Evolutionary conservation across 2,113 vertebrate genomes (phyloP).

Genomic region (Azemiops feae): DNA sequence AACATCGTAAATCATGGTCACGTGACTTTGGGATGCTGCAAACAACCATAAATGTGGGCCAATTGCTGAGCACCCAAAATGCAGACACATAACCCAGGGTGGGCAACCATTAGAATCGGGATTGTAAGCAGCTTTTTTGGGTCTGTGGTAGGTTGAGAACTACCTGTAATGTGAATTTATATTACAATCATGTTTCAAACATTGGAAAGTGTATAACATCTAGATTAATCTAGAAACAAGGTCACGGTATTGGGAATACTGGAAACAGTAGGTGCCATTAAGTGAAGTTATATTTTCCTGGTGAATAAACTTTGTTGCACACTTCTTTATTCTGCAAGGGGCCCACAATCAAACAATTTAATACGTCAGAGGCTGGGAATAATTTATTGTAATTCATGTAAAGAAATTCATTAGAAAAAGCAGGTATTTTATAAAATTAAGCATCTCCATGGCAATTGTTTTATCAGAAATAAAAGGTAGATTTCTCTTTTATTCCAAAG

Average conservation of each 20-base stretch:
- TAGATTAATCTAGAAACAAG: neutral
- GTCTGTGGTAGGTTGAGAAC: neutral
- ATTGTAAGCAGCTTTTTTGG: neutral
- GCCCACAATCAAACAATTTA: neutral
- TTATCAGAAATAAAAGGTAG: neutral
- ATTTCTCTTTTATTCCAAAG: neutral
- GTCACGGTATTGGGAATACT: neutral
- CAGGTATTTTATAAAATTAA: neutral
- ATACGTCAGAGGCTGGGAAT: neutral
- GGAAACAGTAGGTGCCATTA: neutral
- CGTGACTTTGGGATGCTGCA: neutral
- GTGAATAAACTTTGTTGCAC: neutral
- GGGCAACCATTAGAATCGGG: neutral
- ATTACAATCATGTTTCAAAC: neutral
- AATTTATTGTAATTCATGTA: neutral
- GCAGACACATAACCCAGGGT: neutral
- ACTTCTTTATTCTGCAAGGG: neutral
- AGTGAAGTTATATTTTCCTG: constrained; percentile 1
- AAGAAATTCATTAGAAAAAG: neutral
- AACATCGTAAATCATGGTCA: neutral
- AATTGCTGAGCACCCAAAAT: neutral
- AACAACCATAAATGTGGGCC: neutral
- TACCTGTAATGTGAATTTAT: neutral
- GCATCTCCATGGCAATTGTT: neutral
- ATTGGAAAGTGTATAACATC: neutral